phyloP scores from a whole-genome alignment of 1,140 invertebrate species.

The Holotrichia oblita region DNA sequence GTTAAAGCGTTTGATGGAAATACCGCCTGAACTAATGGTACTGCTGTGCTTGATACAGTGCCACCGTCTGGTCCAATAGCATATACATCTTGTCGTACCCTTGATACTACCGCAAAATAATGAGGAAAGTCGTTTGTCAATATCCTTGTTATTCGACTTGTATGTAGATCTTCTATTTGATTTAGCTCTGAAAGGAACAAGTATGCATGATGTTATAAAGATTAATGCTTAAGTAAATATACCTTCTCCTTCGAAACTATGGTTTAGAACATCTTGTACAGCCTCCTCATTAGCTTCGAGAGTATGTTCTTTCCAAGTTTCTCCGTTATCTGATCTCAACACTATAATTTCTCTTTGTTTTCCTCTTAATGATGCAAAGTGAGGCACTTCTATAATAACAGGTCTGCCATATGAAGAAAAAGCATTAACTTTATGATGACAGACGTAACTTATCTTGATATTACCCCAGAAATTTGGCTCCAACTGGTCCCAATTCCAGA shows the following conservation, averaged over 20 bases:
- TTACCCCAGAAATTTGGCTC: conserved; percentile 95
- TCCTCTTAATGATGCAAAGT: conserved; percentile 93
- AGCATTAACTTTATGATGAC: neutral
- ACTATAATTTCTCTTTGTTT: conserved; percentile 95
- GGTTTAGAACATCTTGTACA: conserved; percentile 90
- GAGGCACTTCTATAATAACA: conserved; percentile 97
- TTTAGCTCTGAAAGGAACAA: conserved; percentile 70
- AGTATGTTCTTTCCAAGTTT: conserved; percentile 96
- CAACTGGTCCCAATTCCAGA: conserved; percentile 93
- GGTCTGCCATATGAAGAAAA: conserved; percentile 69
- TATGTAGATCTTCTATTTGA: conserved; percentile 85
- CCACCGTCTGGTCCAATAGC: conserved; percentile 95
- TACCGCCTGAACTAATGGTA: conserved; percentile 94
- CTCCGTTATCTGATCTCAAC: conserved; percentile 93
- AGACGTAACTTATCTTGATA: conserved; percentile 50
- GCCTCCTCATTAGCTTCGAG: conserved; percentile 93
- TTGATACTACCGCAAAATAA: conserved; percentile 94
- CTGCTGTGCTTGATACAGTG: conserved; percentile 92
- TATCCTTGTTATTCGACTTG: conserved; percentile 89
- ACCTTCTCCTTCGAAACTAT: conserved; percentile 90
- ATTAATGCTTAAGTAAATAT: conserved; percentile 41
- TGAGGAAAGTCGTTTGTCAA: conserved; percentile 96
- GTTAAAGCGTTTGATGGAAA: conserved; percentile 94
- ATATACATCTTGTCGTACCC: conserved; percentile 93
- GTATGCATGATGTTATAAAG: no score